Evolutionary conservation across 2,113 vertebrate genomes (phyloP), one percentile per base, ranked within the genome.

Genomic region (Cervus canadensis): DNA sequence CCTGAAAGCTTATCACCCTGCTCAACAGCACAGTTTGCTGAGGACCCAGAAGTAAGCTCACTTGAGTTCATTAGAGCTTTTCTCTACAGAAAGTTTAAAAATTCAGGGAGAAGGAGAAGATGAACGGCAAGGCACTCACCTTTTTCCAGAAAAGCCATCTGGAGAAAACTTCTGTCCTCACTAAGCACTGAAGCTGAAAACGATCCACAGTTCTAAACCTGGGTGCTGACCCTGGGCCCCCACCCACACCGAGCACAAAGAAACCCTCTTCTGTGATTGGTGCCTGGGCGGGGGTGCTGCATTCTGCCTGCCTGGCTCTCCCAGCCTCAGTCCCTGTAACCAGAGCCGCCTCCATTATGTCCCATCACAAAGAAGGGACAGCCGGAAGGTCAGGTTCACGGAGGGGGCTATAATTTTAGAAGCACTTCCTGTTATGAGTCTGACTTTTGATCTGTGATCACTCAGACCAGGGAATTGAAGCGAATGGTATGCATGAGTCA

Each of bases 311-410:
- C 98, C 99, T 98, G 98, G 98, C 98, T 99, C 99, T 99, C 99
- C 98, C 97, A 98, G 98, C 98, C 98, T 98, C 98, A 89, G 98
- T 98, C 98, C 96, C 98, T 99, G 99, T 99, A 99, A 99, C 98
- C 96, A 98, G 99, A 99, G 98, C 99, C 98, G 98, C 98, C 98
- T 98, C 99, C 98, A 98, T 99, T 98, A 99, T 98, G 98, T 98
- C 97, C 99, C 99, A 99, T 99, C 99, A 99, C 99, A 99, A 99
- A 95, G 97, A 98, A 95, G 96, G 98, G 98, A 99, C 98, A 98
- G 98, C 99, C 99, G 99, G 99, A 99, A 99, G 99, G 99, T 99
- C 99, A 99, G 99, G 98, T 99, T 99, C 99, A 99, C 97, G 98
- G 98, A 98, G 98, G 95, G 98, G 98, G 97, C 97, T 98, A 98